Evolutionary conservation across 2,888 invertebrate genomes (phyloP).

Genomic region (Acanthosepion esculentum): DNA sequence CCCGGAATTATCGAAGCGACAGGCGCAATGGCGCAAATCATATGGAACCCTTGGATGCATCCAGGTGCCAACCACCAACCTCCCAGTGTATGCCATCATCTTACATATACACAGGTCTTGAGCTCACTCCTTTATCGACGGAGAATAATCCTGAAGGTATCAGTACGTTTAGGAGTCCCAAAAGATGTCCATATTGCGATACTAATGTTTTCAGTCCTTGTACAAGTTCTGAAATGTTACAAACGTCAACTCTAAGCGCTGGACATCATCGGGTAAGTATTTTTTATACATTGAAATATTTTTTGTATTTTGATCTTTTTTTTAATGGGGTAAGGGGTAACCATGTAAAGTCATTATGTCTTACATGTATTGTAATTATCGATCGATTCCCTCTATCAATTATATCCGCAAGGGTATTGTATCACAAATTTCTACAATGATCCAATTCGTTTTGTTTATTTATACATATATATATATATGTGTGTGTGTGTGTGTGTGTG

Average conservation of each 20-base stretch:
- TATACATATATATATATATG: no score
- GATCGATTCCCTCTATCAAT: not conserved
- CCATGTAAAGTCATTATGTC: not conserved
- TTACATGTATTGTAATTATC: not conserved
- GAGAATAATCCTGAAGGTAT: constrained; percentile 25
- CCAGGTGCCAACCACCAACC: not conserved
- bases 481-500: no score
- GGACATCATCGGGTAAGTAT: not conserved
- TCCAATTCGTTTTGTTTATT: no score
- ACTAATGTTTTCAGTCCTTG: not conserved
- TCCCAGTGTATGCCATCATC: not conserved
- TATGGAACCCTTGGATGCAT: not conserved
- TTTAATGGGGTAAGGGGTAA: not conserved
- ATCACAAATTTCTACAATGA: not conserved
- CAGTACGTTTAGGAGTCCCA: not conserved
- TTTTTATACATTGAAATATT: not conserved
- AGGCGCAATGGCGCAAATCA: not conserved
- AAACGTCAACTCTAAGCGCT: not conserved
- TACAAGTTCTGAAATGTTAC: constrained; percentile 24
- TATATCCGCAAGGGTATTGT: not conserved
- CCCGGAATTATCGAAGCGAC: not conserved
- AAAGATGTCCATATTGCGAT: not conserved
- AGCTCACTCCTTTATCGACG: not conserved
- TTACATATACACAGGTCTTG: not conserved
- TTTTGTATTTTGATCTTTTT: not conserved